These are phyloP conservation scores for Meta bourneti DNA, from an alignment of 2,888 invertebrate species.

Conservation along the genomic window DNA sequence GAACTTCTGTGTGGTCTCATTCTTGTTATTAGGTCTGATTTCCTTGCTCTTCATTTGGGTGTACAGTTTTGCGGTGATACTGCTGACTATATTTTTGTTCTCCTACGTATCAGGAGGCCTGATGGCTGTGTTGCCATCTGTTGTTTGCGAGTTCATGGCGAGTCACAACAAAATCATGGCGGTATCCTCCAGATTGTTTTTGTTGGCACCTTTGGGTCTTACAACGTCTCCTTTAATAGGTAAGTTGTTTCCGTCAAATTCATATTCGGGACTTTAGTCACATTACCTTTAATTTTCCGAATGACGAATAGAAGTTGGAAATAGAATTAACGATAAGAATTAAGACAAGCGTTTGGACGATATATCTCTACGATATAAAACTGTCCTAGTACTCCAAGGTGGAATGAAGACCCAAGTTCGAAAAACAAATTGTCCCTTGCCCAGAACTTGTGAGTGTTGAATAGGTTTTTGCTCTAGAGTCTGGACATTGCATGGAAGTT, in stretches of 20 bases:
- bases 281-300: too few species aligned
- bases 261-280: too few species aligned
- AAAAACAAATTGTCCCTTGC: too few species aligned
- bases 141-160: not conserved
- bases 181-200: not conserved
- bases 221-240: not conserved
- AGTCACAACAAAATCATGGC: not conserved
- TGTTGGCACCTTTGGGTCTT: not conserved
- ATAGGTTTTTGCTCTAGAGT: too few species aligned
- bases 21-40: not conserved
- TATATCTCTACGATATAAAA: too few species aligned
- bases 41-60: not conserved
- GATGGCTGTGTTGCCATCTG: not conserved
- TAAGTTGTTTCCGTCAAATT: not conserved
- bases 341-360: too few species aligned
- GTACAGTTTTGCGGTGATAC: not conserved
- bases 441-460: too few species aligned
- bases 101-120: not conserved
- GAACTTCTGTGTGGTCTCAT: not conserved
- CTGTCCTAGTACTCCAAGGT: too few species aligned
- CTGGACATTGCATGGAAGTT: too few species aligned
- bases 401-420: too few species aligned
- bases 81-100: not conserved
- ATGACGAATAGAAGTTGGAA: too few species aligned
- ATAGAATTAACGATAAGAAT: too few species aligned